Conservation (phyloP, 1,140 invertebrate genomes). For the Cheumatopsyche charites region DNA sequence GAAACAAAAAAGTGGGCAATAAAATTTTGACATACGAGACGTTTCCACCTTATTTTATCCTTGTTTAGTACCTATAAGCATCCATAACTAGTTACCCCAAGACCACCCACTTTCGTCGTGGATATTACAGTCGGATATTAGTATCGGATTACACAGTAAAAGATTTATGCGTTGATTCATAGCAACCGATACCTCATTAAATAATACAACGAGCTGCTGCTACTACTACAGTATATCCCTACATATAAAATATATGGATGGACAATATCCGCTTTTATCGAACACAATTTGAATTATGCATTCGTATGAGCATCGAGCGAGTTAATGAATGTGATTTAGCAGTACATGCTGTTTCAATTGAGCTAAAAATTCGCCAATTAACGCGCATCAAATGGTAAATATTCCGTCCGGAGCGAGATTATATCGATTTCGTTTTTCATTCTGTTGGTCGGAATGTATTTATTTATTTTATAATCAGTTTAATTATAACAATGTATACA, state of each 20-base stretch:
- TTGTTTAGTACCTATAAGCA: too few species aligned
- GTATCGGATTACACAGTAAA: slow-evolving; percentile 8
- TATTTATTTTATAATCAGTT: too few species aligned
- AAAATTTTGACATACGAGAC: background rate
- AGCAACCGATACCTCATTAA: slow-evolving; percentile 15
- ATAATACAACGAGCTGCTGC: background rate
- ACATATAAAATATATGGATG: background rate
- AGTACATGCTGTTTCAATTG: too few species aligned
- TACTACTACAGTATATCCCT: background rate
- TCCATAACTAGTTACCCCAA: background rate
- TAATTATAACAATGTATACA: too few species aligned
- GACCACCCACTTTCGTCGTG: slow-evolving; percentile 4
- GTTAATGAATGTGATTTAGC: background rate
- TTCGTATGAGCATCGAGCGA: background rate
- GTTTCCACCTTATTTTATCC: slow-evolving; percentile 3
- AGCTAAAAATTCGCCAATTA: background rate
- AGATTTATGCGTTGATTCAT: slow-evolving; percentile 9
- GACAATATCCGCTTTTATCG: background rate
- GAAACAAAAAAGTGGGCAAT: too few species aligned
- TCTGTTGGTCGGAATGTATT: too few species aligned
- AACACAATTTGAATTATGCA: background rate
- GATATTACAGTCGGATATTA: slow-evolving; percentile 8
- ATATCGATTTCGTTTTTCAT: too few species aligned
- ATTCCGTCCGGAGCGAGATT: too few species aligned
- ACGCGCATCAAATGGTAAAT: too few species aligned